These are phyloP conservation scores for Rhinogobio ventralis DNA, from an alignment of 2,797 vertebrate species.

Conservation along the genomic window DNA sequence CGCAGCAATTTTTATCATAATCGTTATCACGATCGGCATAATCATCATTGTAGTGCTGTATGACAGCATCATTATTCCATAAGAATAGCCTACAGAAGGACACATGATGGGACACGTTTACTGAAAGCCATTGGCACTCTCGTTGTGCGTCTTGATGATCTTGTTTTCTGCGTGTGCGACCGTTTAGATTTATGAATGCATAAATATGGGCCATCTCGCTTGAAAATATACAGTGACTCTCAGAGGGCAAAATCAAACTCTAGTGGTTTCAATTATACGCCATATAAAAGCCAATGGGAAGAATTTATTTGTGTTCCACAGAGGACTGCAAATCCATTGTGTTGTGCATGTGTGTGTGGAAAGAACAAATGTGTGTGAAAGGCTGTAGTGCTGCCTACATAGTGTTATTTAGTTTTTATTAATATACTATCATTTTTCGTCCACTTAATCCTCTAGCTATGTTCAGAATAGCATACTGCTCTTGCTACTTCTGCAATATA, in stretches of 20 bases:
- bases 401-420: background rate
- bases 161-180: conserved; percentile 8
- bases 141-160: background rate
- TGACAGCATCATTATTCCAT: conserved; percentile 9
- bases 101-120: conserved; percentile 14
- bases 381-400: background rate
- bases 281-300: conserved; percentile 17
- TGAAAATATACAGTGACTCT: conserved; percentile 23
- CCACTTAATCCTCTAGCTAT: background rate
- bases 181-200: conserved; percentile 29
- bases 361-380: background rate
- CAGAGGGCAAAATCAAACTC: conserved; percentile 37
- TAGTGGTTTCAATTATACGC: conserved; percentile 23
- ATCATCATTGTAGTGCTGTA: background rate
- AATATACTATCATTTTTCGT: background rate
- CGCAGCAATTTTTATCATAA: conserved; percentile 9
- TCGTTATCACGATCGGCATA: background rate
- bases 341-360: background rate
- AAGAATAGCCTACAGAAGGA: conserved; percentile 20
- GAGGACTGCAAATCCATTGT: background rate
- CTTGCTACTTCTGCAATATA: background rate
- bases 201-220: conserved; percentile 34
- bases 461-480: background rate
- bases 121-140: conserved; percentile 16
- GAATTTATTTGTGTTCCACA: conserved; percentile 16